phyloP scores from a whole-genome alignment of 2,113 vertebrate species.

The Eidolon helvum region DNA sequence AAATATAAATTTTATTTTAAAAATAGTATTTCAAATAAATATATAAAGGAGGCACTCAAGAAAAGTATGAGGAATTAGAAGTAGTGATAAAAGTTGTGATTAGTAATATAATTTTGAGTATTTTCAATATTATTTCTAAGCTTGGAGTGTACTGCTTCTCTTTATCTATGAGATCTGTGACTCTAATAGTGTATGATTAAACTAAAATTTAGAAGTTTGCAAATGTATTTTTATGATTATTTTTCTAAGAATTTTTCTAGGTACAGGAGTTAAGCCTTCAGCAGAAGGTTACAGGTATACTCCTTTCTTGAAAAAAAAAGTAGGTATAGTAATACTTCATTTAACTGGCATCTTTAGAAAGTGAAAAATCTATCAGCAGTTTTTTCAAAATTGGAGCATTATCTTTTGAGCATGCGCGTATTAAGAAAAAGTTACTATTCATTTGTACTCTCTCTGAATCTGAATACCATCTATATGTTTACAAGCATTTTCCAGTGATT shows the following conservation, averaged over 20 bases:
- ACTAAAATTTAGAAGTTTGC: background rate
- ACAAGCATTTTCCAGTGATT: constrained; percentile 48
- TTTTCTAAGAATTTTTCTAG: background rate
- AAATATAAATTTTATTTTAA: constrained; percentile 29
- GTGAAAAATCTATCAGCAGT: background rate
- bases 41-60: background rate
- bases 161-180: background rate
- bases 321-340: background rate
- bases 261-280: background rate
- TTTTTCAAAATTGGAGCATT: background rate
- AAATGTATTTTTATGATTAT: background rate
- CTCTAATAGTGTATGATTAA: background rate
- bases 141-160: background rate
- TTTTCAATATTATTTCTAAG: constrained; percentile 19
- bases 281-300: background rate
- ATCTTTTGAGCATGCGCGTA: background rate
- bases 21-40: constrained; percentile 9
- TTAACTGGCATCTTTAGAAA: background rate
- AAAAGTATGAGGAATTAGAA: constrained; percentile 15
- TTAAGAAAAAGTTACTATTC: background rate
- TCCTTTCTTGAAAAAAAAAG: background rate
- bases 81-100: background rate
- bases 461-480: constrained; percentile 44
- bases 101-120: constrained; percentile 15
- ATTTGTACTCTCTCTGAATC: constrained; percentile 18